Base-by-base conservation (phyloP, 2,888 invertebrate species). In the Bhutanitis thaidina region DNA sequence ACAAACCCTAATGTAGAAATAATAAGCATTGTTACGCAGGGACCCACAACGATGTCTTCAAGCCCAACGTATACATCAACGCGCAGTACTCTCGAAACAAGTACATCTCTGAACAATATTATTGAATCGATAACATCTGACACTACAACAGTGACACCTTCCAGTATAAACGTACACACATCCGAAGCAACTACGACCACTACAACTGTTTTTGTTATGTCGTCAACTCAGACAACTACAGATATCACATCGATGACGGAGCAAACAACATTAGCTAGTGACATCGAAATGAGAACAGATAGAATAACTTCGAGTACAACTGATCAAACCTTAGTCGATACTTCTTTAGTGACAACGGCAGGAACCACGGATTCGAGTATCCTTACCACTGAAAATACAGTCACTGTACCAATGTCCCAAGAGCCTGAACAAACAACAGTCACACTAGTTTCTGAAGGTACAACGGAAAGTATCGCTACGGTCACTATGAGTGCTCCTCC, bases 11-110 rank as follows among this genome's bases (percentile, higher is more conserved):
- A 27, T 27, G 27, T 27, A 8, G 27, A 27, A 27, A 1, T 8
- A 13, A 81, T 81, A 60, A 78, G 77, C 13, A 32, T 37, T 20
- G 34, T 27, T 3, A 45, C 27, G 2, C 46, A 51, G 4, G 77
- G 73, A 53, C 71, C 66, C 39, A 73, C 76, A 7, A 50, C 54
- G 12, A 53, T 54, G 32, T 25, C 55, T 10, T 58, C 57, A 7
- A 41, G 40, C 1, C 55, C 54, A 7, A 49, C 43, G 32, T 29
- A 44, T 35, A 54, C 37, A 12, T 36, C 50, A 30, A 35, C 44
- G 7, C 30, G 34, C 35, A 52, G 38, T n/a, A 49, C 49, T 7
- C 29, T 36, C 12, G 54, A 37, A 39, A 51, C 56, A n/a, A 52
- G 52, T 14, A 43, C 57, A 38, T 15, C 39, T 15, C 13, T 45